Evolutionary conservation across 2,888 invertebrate genomes (phyloP).

Genomic region (Drosophila infuscata): DNA sequence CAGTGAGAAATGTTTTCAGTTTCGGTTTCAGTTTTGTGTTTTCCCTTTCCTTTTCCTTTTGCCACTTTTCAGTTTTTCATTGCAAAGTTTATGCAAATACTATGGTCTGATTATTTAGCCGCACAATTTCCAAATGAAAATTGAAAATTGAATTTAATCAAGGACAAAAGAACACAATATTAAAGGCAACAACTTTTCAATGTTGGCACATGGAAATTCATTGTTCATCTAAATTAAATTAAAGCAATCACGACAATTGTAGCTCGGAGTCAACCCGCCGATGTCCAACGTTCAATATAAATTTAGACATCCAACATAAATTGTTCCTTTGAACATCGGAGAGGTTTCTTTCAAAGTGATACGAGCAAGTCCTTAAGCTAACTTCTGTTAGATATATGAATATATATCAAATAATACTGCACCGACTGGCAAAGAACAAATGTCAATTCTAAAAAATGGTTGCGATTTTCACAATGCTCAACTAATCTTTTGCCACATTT

Average conservation of each 20-base stretch:
- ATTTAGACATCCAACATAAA: neutral
- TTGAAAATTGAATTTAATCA: constrained; percentile 13
- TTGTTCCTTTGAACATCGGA: neutral
- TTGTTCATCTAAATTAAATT: neutral
- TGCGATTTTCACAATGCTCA: constrained; percentile 2
- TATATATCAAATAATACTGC: neutral
- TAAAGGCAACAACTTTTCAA: neutral
- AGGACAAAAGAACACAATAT: neutral
- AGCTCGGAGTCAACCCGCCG: no score
- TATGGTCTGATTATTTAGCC: constrained; percentile 28
- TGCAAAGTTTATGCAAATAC: constrained; percentile 50
- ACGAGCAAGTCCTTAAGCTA: neutral
- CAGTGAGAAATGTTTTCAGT: constrained; percentile 27
- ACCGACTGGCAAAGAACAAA: neutral
- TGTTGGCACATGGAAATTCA: neutral
- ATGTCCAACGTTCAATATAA: neutral
- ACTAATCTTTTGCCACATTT: neutral
- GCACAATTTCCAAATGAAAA: constrained; percentile 14
- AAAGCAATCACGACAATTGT: neutral
- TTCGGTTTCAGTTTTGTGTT: constrained; percentile 7
- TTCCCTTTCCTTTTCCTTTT: neutral
- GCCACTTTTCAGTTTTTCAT: constrained; percentile 11
- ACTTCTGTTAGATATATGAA: neutral
- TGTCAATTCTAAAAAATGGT: neutral
- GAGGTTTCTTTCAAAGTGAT: neutral